A percentile compares a stretch with the other conserved stretches of the same genome.
Conservation (phyloP, 2,888 invertebrate genomes). For the Taenaris catops region DNA sequence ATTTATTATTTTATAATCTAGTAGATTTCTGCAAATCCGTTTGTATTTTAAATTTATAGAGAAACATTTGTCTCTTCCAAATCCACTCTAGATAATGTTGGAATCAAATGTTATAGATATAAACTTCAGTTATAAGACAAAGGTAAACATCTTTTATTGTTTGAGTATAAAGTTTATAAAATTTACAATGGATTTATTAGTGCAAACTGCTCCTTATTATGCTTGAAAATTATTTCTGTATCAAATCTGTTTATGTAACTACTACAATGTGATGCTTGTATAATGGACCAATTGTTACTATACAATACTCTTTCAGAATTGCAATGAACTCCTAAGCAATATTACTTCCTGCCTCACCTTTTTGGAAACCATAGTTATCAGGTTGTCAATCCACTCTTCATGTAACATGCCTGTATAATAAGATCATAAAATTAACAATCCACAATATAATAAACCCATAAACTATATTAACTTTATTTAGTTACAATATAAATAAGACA, state of each 20-base stretch:
- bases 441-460: constrained; percentile 6
- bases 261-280: constrained; percentile 44
- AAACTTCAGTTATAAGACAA: constrained; percentile 2
- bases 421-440: constrained; percentile 17
- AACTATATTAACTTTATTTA: constrained; percentile 6
- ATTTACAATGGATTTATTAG: constrained; percentile 6
- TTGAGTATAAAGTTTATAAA: constrained; percentile 3
- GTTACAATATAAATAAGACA: background rate
- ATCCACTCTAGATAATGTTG: background rate
- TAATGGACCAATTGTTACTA: constrained; percentile 39
- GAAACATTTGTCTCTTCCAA: too few species aligned
- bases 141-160: constrained; percentile 3
- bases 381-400: constrained; percentile 11
- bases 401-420: constrained; percentile 13
- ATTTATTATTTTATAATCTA: too few species aligned
- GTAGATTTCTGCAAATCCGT: too few species aligned
- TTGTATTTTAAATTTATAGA: too few species aligned
- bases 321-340: constrained; percentile 36
- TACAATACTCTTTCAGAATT: constrained; percentile 39
- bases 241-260: constrained; percentile 41
- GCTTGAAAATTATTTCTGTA: constrained; percentile 9
- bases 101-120: background rate
- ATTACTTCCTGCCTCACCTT: constrained; percentile 47
- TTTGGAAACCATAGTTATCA: constrained; percentile 15
- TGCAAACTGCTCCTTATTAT: constrained; percentile 1